These are phyloP conservation scores for Aegithalos caudatus DNA, from an alignment of 2,113 vertebrate genomes.

Conservation along the genomic window DNA sequence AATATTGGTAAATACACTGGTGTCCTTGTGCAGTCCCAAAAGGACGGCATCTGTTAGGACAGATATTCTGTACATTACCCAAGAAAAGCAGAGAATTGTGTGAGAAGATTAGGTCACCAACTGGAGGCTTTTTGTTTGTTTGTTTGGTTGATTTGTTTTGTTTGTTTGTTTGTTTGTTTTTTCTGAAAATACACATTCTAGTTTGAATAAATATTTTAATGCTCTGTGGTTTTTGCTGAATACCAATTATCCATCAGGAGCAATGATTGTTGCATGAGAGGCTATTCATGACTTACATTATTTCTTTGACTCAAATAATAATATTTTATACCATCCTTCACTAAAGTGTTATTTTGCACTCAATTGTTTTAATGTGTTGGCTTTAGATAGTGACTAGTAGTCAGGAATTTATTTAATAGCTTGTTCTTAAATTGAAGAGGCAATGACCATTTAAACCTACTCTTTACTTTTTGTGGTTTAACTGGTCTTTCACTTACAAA, in stretches of 20 bases:
- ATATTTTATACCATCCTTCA: neutral
- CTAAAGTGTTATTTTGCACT: neutral
- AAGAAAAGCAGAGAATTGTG: neutral
- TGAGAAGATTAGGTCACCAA: neutral
- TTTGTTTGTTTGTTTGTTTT: conserved; percentile 14
- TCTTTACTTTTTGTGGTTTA: neutral
- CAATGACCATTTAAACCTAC: neutral
- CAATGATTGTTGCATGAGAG: neutral
- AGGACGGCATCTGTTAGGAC: neutral
- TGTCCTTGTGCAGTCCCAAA: neutral
- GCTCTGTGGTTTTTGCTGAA: neutral
- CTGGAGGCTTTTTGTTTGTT: neutral
- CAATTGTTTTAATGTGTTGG: neutral
- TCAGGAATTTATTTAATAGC: neutral
- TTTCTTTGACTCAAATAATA: neutral
- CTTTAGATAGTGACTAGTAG: neutral
- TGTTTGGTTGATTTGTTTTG: neutral
- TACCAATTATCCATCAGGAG: neutral
- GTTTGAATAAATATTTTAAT: neutral
- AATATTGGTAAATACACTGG: neutral
- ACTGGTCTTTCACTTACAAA: neutral
- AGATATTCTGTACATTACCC: neutral
- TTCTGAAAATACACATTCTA: neutral
- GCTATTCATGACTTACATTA: neutral
- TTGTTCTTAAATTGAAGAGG: neutral